Evolutionary conservation across 2,797 vertebrate genomes (phyloP), one percentile per base, ranked within the genome.

Genomic region (Poeciliopsis turneri): DNA sequence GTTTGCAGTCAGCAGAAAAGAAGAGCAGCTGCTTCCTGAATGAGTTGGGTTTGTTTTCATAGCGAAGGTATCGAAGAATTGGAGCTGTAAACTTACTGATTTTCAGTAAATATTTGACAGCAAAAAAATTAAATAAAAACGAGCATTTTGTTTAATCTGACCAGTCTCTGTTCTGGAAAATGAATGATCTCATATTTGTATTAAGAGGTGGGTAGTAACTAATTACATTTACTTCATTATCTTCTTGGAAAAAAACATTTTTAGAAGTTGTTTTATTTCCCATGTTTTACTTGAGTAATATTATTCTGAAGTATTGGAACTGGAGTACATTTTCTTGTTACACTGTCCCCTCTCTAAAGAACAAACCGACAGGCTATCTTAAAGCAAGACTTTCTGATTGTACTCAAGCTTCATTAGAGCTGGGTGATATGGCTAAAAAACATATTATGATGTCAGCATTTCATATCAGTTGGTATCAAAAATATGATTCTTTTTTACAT

Each of bases 71-170:
- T 79, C 23, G 84, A 84, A 43, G 88, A 91, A 91, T 89, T 90
- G 80, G 12, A 86, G 78, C 71, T 79, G 79, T 88, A 82, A 84
- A 73, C 74, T 82, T 80, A 79, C 87, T 86, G 82, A 51, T 64
- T 68, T 82, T 90, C 75, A 45, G 82, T 89, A 79, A 78, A 76
- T 83, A 74, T 81, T 75, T 74, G 55, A 76, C 33, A 25, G 11
- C 4, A n/a, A n/a, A 18, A 3, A 47, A 53, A 55, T 39, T 77
- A 51, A 72, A 69, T 87, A 72, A 84, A 82, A 78, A 78, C 70
- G 78, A 6, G 1, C 1, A 10, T 30, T 28, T 36, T 20, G 28
- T 33, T 64, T 46, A 23, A 45, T 75, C 9, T 43, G 68, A 43
- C 41, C 25, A 69, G 20, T 78, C 30, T 78, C 23, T 49, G 5